Conservation (phyloP, 2,797 vertebrate species). For the Clamator glandarius region DNA sequence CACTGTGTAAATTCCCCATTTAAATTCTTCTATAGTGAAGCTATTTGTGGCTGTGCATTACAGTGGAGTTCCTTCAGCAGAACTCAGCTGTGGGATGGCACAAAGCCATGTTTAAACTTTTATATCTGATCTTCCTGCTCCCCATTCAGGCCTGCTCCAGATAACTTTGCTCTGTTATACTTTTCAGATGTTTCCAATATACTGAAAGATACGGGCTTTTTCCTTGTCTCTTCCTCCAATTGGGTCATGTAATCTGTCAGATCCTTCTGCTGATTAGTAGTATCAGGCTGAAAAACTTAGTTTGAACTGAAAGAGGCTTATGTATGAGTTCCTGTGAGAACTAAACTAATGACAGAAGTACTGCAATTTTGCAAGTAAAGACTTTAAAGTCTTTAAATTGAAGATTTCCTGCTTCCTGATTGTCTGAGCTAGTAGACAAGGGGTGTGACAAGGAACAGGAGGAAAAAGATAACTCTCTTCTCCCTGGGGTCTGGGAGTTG, state of each 20-base stretch:
- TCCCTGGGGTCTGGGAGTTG: not conserved
- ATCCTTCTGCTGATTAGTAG: not conserved
- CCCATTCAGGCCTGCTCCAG: not conserved
- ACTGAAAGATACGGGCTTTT: not conserved
- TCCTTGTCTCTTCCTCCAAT: not conserved
- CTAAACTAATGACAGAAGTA: not conserved
- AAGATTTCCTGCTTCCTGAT: not conserved
- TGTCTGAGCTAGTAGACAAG: not conserved
- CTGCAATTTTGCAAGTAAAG: not conserved
- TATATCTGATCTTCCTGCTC: not conserved
- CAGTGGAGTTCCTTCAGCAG: not conserved
- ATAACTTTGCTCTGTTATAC: not conserved
- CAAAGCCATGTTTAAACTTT: not conserved
- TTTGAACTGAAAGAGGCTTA: not conserved
- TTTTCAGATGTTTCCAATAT: not conserved
- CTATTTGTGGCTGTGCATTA: not conserved
- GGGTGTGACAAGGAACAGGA: not conserved
- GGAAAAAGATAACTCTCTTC: not conserved
- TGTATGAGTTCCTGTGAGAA: not conserved
- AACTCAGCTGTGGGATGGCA: not conserved
- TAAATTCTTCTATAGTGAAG: conserved; percentile 2
- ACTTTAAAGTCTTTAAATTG: not conserved
- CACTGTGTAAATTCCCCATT: not conserved
- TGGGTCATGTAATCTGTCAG: not conserved
- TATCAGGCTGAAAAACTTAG: not conserved